Percentiles rank a stretch among this genome's conserved stretches.
phyloP scores from a whole-genome alignment of 2,113 vertebrate genomes.

The Corythornis vintsioides region DNA sequence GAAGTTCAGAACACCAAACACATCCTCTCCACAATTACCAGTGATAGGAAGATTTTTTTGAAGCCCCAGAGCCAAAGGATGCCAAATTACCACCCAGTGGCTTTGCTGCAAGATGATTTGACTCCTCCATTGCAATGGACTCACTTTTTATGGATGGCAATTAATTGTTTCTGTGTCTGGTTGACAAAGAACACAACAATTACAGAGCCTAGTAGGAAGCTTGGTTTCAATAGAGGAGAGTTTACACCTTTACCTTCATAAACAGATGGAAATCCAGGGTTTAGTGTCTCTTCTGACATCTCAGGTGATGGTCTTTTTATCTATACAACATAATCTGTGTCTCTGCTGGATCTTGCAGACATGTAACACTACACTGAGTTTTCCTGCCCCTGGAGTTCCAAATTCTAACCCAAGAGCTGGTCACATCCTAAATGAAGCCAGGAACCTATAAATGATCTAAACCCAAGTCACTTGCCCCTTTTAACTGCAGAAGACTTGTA shows the following conservation, averaged over 20 bases:
- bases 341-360: not conserved
- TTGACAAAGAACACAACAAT: not conserved
- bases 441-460: not conserved
- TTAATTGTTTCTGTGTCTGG: not conserved
- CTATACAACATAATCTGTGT: not conserved
- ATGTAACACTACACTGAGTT: not conserved
- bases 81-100: not conserved
- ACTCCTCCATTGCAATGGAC: not conserved
- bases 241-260: not conserved
- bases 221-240: not conserved
- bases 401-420: not conserved
- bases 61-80: not conserved
- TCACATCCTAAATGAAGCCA: not conserved
- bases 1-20: not conserved
- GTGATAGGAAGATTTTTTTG: not conserved
- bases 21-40: not conserved
- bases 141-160: not conserved
- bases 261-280: not conserved
- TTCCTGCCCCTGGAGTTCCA: not conserved
- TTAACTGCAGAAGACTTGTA: not conserved
- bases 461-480: not conserved
- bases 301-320: not conserved
- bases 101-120: not conserved
- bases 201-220: not conserved
- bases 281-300: not conserved